Evolutionary conservation across 1,140 invertebrate genomes (phyloP).

Genomic region (Plectrocnemia conspersa): DNA sequence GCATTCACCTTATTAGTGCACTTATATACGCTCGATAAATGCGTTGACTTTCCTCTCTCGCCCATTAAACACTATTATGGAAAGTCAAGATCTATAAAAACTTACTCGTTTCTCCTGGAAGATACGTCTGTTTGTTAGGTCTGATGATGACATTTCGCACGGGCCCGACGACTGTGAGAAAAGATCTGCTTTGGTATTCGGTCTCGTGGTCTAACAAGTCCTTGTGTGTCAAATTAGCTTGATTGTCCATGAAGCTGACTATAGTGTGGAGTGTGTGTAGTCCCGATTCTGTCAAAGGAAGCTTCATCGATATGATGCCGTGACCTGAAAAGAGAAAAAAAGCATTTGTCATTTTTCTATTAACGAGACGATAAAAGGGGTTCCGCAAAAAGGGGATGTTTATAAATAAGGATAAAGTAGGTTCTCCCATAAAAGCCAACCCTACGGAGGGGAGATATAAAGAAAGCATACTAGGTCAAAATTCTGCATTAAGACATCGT

Average conservation of each 20-base stretch:
- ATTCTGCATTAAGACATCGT: constrained; percentile 2
- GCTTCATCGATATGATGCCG: constrained; percentile 56
- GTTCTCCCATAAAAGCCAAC: constrained; percentile 16
- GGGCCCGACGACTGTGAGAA: constrained; percentile 54
- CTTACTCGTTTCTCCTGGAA: constrained; percentile 59
- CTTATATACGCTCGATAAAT: background rate
- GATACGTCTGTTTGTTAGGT: constrained; percentile 55
- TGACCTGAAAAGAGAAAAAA: constrained; percentile 50
- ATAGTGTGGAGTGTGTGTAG: constrained; percentile 55
- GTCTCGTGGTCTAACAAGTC: background rate
- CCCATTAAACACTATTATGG: constrained; percentile 4
- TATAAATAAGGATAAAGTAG: too few relatives aligned
- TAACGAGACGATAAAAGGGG: background rate
- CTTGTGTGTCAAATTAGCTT: background rate
- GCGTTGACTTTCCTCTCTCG: background rate
- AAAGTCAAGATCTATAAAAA: constrained; percentile 22
- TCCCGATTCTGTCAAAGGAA: constrained; percentile 52
- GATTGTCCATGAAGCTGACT: constrained; percentile 47
- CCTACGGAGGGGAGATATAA: constrained; percentile 15
- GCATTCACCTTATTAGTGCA: background rate
- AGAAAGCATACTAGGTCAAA: constrained; percentile 4
- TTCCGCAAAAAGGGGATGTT: constrained; percentile 17
- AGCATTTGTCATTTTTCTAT: background rate
- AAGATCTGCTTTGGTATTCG: constrained; percentile 52
- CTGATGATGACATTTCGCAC: constrained; percentile 59